Percentiles rank a stretch among this genome's conserved stretches.
Conservation (phyloP, 2,888 invertebrate genomes). For the Dione vanillae region DNA sequence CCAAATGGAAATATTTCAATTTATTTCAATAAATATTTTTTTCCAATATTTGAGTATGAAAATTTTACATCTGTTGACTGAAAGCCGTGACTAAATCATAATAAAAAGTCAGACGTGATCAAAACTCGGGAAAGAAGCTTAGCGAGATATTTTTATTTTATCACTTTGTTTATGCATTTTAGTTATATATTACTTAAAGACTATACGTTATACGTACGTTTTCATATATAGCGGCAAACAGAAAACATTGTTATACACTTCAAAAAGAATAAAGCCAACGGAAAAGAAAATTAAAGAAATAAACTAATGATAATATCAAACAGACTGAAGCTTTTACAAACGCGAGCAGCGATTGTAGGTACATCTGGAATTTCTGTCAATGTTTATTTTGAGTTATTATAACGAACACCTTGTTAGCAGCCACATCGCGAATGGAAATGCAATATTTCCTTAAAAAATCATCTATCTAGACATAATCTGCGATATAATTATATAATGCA, state of each 20-base stretch:
- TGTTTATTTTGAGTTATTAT: constrained; percentile 8
- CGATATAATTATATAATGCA: constrained; percentile 64
- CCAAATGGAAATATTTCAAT: background rate
- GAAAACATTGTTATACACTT: too few relatives aligned
- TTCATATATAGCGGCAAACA: too few relatives aligned
- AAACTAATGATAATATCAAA: constrained; percentile 4
- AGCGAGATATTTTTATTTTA: background rate
- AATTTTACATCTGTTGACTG: too few relatives aligned
- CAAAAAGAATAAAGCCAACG: too few relatives aligned
- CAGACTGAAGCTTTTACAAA: too few relatives aligned
- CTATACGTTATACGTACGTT: too few relatives aligned
- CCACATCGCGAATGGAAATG: constrained; percentile 23
- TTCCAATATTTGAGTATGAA: background rate
- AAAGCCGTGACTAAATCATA: background rate
- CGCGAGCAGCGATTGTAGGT: too few relatives aligned
- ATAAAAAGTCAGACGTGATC: constrained; percentile 9
- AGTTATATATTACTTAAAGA: too few relatives aligned
- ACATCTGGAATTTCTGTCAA: constrained; percentile 2
- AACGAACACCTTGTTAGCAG: constrained; percentile 35
- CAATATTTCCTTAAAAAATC: constrained; percentile 31
- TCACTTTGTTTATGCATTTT: background rate
- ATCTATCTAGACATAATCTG: constrained; percentile 46
- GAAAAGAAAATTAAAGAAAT: background rate
- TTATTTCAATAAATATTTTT: background rate
- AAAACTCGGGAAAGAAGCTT: constrained; percentile 5